phyloP scores from a whole-genome alignment of 2,888 invertebrate genomes.

The Drosophila fungiperda region DNA sequence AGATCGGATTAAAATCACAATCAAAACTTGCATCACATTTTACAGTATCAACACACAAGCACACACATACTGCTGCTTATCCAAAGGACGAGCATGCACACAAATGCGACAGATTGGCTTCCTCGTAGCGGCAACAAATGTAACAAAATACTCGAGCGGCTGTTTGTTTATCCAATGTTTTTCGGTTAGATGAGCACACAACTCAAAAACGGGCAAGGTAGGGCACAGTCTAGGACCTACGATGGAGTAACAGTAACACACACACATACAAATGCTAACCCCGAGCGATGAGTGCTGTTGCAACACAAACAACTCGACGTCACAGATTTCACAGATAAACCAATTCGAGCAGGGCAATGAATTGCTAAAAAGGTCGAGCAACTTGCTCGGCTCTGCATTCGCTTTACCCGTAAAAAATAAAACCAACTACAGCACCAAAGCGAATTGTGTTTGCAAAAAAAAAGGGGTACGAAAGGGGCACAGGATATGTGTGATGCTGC shows the following conservation, averaged over 20 bases:
- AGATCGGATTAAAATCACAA: constrained; percentile 84
- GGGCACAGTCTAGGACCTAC: constrained; percentile 36
- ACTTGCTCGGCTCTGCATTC: constrained; percentile 38
- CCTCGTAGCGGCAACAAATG: constrained; percentile 53
- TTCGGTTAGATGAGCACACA: constrained; percentile 83
- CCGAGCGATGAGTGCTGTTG: constrained; percentile 48
- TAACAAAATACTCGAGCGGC: constrained; percentile 73
- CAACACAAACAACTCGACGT: constrained; percentile 60
- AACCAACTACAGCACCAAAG: constrained; percentile 69
- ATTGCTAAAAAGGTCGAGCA: constrained; percentile 78
- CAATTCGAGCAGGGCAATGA: constrained; percentile 84
- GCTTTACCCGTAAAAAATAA: constrained; percentile 35
- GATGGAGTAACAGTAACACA: constrained; percentile 13
- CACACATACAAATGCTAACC: constrained; percentile 60
- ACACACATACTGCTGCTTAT: constrained; percentile 29
- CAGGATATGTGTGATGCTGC: constrained; percentile 27
- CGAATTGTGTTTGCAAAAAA: constrained; percentile 72
- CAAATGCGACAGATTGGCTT: constrained; percentile 79
- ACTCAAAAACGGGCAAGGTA: constrained; percentile 62
- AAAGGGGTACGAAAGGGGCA: constrained; percentile 57
- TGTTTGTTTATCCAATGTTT: constrained; percentile 85
- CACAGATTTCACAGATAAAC: constrained; percentile 84
- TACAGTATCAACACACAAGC: constrained; percentile 57
- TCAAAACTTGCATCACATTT: constrained; percentile 76
- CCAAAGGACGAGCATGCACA: constrained; percentile 60